Evolutionary conservation across 1,140 invertebrate species (phyloP).

Genomic region (Drosophila grimshawi): DNA sequence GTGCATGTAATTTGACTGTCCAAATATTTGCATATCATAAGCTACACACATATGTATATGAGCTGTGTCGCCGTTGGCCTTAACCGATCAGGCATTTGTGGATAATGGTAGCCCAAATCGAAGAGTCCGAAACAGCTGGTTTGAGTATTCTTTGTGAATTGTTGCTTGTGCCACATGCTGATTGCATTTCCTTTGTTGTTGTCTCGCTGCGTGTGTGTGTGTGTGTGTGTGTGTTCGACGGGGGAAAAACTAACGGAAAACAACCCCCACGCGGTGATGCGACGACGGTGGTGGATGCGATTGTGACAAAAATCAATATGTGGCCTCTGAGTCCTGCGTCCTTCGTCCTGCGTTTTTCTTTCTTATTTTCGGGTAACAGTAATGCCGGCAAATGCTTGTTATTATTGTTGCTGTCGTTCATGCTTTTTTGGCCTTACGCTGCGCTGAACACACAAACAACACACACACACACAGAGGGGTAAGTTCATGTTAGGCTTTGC

Average conservation of each 20-base stretch:
- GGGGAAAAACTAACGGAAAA: conserved; percentile 70
- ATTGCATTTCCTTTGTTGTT: conserved; percentile 51
- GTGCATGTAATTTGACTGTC: conserved; percentile 35
- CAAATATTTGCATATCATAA: conserved; percentile 77
- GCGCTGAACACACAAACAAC: conserved; percentile 31
- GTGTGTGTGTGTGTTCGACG: conserved; percentile 23
- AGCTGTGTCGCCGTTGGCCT: conserved; percentile 1
- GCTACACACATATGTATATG: conserved; percentile 19
- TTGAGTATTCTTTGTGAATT: conserved; percentile 45
- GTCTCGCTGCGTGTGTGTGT: conserved; percentile 27
- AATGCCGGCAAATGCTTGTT: conserved; percentile 41
- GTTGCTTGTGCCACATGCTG: conserved; percentile 45
- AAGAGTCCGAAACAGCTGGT: conserved; percentile 64
- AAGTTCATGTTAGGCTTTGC: conserved; percentile 53
- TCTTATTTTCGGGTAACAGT: conserved; percentile 12
- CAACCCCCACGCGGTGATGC: conserved; percentile 24
- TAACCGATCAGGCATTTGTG: background rate
- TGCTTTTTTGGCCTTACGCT: conserved; percentile 36
- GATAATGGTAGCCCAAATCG: background rate
- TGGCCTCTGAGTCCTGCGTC: conserved; percentile 3
- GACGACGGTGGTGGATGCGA: conserved; percentile 42
- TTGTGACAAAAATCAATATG: conserved; percentile 52
- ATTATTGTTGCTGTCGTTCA: conserved; percentile 19
- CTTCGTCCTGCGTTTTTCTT: conserved; percentile 4
- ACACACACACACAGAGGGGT: conserved; percentile 10